phyloP scores from a whole-genome alignment of 2,888 invertebrate genomes.

The Hydraecia micacea region DNA sequence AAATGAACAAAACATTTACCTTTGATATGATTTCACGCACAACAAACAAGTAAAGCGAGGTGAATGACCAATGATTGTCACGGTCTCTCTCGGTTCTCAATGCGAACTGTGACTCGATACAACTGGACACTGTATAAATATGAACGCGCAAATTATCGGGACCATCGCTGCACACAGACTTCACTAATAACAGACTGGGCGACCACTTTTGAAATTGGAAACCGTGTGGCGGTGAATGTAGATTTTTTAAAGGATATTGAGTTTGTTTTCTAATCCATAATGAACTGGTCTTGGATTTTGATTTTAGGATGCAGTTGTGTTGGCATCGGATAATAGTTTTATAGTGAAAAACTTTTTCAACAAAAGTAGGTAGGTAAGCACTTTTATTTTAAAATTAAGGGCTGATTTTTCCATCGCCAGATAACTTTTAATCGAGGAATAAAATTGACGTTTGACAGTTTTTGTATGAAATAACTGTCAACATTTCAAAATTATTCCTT shows the following conservation, averaged over 20 bases:
- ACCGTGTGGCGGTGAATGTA: neutral
- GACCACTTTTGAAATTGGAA: constrained; percentile 5
- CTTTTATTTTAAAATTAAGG: neutral
- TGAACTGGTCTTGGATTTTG: neutral
- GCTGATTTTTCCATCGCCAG: no score
- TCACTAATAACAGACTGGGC: constrained; percentile 43
- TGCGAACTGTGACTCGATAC: constrained; percentile 67
- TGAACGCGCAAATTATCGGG: constrained; percentile 45
- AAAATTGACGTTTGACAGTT: no score
- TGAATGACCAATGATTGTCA: constrained; percentile 54
- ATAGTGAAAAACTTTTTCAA: neutral
- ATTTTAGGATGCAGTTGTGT: neutral
- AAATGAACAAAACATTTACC: constrained; percentile 43
- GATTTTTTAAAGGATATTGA: neutral
- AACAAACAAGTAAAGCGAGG: constrained; percentile 36
- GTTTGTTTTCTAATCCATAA: neutral
- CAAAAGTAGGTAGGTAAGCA: neutral
- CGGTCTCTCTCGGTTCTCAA: constrained; percentile 43
- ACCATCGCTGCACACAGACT: constrained; percentile 41
- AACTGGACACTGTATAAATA: constrained; percentile 69
- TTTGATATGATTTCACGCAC: constrained; percentile 34
- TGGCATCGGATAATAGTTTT: neutral
- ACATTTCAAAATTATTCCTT: no score
- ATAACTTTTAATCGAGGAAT: no score
- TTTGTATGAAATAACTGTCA: no score